Evolutionary conservation across 1,140 invertebrate genomes (phyloP).

Genomic region (Sogatella furcifera): DNA sequence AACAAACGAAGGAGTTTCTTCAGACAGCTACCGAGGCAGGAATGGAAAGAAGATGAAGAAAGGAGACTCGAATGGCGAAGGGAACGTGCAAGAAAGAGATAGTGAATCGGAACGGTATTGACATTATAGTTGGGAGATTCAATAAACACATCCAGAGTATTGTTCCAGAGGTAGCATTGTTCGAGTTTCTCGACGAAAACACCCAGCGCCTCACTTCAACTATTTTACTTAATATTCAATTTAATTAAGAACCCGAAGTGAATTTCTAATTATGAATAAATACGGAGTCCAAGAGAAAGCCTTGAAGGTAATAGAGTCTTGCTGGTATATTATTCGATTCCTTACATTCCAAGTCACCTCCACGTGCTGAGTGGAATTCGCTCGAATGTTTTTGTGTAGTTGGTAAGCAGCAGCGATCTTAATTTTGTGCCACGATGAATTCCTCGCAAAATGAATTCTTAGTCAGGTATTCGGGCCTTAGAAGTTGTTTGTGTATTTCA

Average conservation of each 20-base stretch:
- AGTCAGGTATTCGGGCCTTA: no score
- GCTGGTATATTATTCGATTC: no score
- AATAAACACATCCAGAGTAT: slow-evolving; percentile 1
- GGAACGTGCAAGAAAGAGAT: not conserved
- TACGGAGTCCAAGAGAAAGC: slow-evolving; percentile 1
- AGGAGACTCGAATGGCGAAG: not conserved
- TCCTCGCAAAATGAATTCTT: no score
- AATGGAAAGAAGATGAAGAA: not conserved
- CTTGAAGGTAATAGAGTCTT: no score
- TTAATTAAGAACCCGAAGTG: slow-evolving; percentile 16
- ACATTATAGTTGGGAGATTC: not conserved
- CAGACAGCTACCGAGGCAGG: not conserved
- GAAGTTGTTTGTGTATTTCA: no score
- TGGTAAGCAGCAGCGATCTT: no score
- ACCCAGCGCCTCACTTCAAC: not conserved
- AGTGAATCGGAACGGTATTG: not conserved
- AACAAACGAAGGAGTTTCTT: no score
- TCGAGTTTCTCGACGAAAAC: not conserved
- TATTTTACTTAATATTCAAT: slow-evolving; percentile 17
- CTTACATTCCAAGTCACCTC: no score
- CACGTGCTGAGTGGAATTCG: no score
- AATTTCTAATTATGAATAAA: slow-evolving; percentile 18
- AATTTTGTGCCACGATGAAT: no score
- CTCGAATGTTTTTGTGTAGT: no score
- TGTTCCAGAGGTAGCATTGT: not conserved